These are phyloP conservation scores for Drosophila varians DNA, from an alignment of 1,140 invertebrate genomes.

Conservation along the genomic window DNA sequence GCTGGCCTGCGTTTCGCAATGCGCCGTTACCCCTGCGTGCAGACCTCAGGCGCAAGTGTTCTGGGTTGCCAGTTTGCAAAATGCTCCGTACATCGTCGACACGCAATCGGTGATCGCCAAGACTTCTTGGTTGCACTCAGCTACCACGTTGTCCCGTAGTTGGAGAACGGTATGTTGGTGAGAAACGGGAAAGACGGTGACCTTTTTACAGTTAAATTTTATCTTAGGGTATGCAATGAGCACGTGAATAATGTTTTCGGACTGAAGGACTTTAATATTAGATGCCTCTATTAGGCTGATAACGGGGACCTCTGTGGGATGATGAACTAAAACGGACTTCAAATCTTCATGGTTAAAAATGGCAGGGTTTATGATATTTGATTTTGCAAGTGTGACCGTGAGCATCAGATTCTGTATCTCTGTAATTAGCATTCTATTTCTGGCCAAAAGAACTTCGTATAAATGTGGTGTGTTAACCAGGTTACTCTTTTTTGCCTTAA, in stretches of 20 bases:
- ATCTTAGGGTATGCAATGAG: background rate
- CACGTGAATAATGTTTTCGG: background rate
- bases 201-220: background rate
- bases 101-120: background rate
- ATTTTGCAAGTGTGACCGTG: background rate
- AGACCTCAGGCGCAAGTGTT: too few species aligned
- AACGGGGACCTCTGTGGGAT: background rate
- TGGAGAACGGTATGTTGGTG: too few species aligned
- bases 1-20: too few species aligned
- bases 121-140: background rate
- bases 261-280: background rate
- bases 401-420: too few species aligned
- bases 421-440: background rate
- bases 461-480: background rate
- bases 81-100: background rate
- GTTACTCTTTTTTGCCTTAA: background rate
- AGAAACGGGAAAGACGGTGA: background rate
- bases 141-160: background rate
- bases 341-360: background rate
- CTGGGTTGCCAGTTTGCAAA: too few species aligned
- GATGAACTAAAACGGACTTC: background rate
- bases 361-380: background rate
- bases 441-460: background rate
- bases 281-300: background rate
- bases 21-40: too few species aligned